Evolutionary conservation across 1,140 invertebrate genomes (phyloP), one percentile per base, ranked within the genome.

Genomic region (Maconellicoccus hirsutus): DNA sequence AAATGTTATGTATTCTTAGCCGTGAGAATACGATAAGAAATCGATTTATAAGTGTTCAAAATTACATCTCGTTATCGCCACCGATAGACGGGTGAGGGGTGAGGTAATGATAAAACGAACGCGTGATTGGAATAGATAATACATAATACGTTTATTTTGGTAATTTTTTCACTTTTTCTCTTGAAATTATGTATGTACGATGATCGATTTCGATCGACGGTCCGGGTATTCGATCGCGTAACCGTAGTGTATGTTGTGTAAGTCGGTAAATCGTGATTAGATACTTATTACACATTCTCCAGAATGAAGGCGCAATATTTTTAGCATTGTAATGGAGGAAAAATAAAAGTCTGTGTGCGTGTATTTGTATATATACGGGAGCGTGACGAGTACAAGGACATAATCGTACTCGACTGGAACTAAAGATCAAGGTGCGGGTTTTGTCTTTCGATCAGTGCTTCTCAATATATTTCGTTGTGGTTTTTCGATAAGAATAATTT

Each of bases 331-430:
- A 22, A 14, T 72, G 61, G 59, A 23, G 59, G 39, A 25, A 23
- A 71, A 26, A 71, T 59, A 52, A 16, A 52, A 52, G 38, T 19
- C 10, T 52, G 4, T 52, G 16, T 23, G n/a, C 39, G 59, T 59
- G 10, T 23, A 66, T 66, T 8, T 16, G 21, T 22, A 66, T 66
- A 23, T 19, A 66, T 66, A 66, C 61, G 25, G 61, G 25, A 66
- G 61, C 61, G 61, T 66, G 61, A 66, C 61, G 61, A 66, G 25
- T 66, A 66, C 61, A 66, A 66, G 61, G 61, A 66, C 61, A 66
- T 26, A 66, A 26, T 66, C 61, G 61, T 66, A 66, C 61, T 66
- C 61, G 61, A 66, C 61, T 66, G 61, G 61, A 66, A 66, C 61
- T 66, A 66, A 66, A 66, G 61, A 66, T 66, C 61, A 66, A 66